Conservation (phyloP, 2,888 invertebrate genomes). For the Mesorhabditis spiculigera region DNA sequence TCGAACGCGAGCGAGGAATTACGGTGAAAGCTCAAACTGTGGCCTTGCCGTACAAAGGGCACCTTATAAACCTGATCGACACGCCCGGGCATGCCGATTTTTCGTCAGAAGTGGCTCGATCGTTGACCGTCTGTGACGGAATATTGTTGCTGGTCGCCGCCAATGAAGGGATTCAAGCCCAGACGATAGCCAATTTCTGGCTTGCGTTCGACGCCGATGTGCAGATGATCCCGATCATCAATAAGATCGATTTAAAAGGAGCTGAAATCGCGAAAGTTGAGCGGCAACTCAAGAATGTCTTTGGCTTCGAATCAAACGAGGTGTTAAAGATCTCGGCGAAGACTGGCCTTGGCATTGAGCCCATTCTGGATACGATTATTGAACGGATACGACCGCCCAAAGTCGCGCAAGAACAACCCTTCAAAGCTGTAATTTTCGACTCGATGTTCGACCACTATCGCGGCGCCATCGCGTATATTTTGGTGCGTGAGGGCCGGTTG, state of each 20-base stretch:
- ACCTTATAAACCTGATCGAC: constrained; percentile 83
- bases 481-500: constrained; percentile 75
- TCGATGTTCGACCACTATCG: constrained; percentile 86
- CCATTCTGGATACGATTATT: constrained; percentile 66
- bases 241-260: constrained; percentile 90
- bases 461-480: constrained; percentile 76
- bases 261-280: constrained; percentile 77
- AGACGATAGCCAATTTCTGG: constrained; percentile 94
- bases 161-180: constrained; percentile 69
- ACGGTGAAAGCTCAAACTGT: constrained; percentile 97
- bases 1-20: constrained; percentile 91
- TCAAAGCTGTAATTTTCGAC: constrained; percentile 82
- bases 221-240: constrained; percentile 82
- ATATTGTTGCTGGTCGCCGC: constrained; percentile 91
- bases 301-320: constrained; percentile 74
- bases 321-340: constrained; percentile 87
- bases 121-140: constrained; percentile 87
- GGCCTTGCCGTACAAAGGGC: constrained; percentile 71
- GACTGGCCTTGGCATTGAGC: constrained; percentile 77
- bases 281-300: constrained; percentile 75
- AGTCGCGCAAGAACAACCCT: constrained; percentile 62
- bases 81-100: constrained; percentile 97
- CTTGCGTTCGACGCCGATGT: constrained; percentile 80
- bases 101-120: constrained; percentile 67
- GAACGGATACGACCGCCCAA: constrained; percentile 55